Evolutionary conservation across 2,797 vertebrate genomes (phyloP), one percentile per base, ranked within the genome.

Genomic region (Schizopygopsis malacanthus): DNA sequence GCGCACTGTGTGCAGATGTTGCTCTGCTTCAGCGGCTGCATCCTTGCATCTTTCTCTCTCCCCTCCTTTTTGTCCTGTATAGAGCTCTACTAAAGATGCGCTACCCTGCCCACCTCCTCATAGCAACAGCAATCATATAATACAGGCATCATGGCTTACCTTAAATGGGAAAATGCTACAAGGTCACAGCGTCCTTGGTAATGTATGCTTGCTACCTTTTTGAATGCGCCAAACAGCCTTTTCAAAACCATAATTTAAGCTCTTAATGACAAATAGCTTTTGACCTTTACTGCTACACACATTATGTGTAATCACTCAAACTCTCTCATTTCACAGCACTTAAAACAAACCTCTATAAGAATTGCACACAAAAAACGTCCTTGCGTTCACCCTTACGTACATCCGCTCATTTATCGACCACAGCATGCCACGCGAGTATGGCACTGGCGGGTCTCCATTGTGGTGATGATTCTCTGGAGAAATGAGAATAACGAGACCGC

Each of bases 1-100:
- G 92, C 89, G 93, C 91, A 93, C 92, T 91, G 92, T 88, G 90
- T 93, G 92, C 95, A 95, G 95, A 95, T 95, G 94, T 94, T 95
- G 92, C 90, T 91, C 65, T 73, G 85, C 87, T 93, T 91, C 88
- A 87, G 86, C 91, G 90, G 90, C 93, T 93, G 91, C 90, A 89
- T 90, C 85, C 61, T 6, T 70, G 43, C 52, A 72, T 52, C 65
- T 39, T 63, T 71, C 22, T 67, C 56, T 25, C 43, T 37, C 39
- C 25, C 54, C 4, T 16, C 43, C 54, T 47, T 54, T 47, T 54
- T 50, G 43, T 61, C 84, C 59, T 39, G 81, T 77, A 47, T 81
- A 63, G 63, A 59, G 72, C 52, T 79, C 37, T 59, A n/a, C 33
- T 45, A 47, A 79, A 86, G 76, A 78, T 75, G 50, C 2, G 0